A percentile compares a stretch with the other conserved stretches of the same genome.
Evolutionary conservation across 2,113 vertebrate genomes (phyloP).

Genomic region (Megaleporinus macrocephalus): DNA sequence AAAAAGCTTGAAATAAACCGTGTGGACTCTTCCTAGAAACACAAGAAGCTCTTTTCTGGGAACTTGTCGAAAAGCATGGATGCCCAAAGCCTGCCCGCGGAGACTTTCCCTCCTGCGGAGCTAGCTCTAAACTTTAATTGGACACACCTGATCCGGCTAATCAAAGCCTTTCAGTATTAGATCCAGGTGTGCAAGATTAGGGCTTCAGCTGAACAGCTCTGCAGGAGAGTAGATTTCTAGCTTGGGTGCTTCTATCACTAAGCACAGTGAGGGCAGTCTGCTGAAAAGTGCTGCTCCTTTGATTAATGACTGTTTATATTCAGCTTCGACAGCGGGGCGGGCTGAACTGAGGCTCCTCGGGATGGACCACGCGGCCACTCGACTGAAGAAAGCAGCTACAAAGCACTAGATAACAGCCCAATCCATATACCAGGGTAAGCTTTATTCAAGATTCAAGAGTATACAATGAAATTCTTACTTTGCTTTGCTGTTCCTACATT

Average conservation of each 20-base stretch:
- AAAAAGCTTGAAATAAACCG: constrained; percentile 54
- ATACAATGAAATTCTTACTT: too few species aligned
- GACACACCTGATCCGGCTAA: constrained; percentile 29
- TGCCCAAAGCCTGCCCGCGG: constrained; percentile 7
- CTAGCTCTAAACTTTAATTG: constrained; percentile 23
- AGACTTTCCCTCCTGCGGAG: constrained; percentile 18
- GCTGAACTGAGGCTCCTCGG: neutral
- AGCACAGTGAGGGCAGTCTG: neutral
- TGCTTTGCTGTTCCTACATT: too few species aligned
- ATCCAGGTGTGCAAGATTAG: constrained; percentile 12
- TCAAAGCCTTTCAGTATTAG: constrained; percentile 10
- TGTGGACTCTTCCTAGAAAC: constrained; percentile 61
- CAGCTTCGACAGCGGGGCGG: neutral
- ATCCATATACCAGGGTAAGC: too few species aligned
- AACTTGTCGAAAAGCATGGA: constrained; percentile 53
- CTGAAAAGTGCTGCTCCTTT: neutral
- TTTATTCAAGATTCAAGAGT: too few species aligned
- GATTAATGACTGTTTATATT: constrained; percentile 13
- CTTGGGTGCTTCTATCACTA: neutral
- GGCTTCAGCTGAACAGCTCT: neutral
- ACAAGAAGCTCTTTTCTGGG: constrained; percentile 51
- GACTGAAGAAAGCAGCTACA: neutral
- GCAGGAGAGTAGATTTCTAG: neutral
- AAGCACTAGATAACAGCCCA: neutral
- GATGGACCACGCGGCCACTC: neutral